A percentile compares a stretch with the other conserved stretches of the same genome.
Conservation (phyloP, 2,113 vertebrate genomes). For the Agapornis roseicollis region DNA sequence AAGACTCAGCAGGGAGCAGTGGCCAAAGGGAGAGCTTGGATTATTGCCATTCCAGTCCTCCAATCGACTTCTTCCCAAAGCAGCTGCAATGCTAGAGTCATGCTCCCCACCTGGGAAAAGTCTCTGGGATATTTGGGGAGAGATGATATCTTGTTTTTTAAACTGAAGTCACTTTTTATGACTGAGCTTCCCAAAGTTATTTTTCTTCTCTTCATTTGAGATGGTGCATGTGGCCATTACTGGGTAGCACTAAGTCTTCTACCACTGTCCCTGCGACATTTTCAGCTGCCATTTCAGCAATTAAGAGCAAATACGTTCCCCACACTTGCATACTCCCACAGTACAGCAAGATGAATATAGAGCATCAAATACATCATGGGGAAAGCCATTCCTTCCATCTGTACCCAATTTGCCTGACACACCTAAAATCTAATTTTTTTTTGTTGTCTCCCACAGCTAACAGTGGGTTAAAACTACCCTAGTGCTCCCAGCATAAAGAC, state of each 20-base stretch:
- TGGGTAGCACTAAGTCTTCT: not conserved
- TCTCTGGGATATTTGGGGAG: not conserved
- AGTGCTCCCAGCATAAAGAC: not conserved
- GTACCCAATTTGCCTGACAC: not conserved
- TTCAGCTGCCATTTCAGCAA: not conserved
- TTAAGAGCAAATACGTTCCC: not conserved
- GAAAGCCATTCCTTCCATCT: not conserved
- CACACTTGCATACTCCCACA: not conserved
- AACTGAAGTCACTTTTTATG: not conserved
- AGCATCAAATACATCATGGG: not conserved
- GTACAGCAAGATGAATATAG: accelerated
- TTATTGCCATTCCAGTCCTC: not conserved
- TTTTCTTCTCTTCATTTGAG: not conserved
- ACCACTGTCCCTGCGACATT: not conserved
- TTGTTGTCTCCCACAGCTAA: not conserved
- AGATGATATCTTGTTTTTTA: not conserved
- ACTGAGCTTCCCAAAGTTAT: not conserved
- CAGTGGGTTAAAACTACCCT: not conserved
- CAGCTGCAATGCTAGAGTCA: not conserved
- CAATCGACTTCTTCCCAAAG: not conserved
- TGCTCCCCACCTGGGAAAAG: not conserved
- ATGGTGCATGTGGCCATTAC: accelerated
- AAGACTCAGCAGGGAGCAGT: not conserved
- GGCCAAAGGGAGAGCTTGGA: not conserved
- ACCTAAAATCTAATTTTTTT: not conserved